Evolutionary conservation across 2,797 vertebrate genomes (phyloP), one percentile per base, ranked within the genome.

Genomic region (Pogonophryne albipinna): DNA sequence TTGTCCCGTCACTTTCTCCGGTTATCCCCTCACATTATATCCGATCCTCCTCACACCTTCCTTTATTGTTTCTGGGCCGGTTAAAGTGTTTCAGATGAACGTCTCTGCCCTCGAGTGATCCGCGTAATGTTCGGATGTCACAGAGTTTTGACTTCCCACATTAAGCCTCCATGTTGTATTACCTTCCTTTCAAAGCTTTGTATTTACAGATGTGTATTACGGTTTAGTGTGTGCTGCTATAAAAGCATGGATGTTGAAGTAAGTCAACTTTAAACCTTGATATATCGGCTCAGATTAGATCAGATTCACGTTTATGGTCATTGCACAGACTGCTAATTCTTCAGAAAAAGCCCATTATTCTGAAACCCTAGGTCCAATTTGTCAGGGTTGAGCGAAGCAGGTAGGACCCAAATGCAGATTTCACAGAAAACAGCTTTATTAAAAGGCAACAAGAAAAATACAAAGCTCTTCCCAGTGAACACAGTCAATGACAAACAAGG

Each of bases 61-160:
- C 20, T 47, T 73, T 74, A 80, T 53, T 53, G 53, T 57, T 31
- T 20, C 45, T 19, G 44, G n/a, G 38, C 41, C 51, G 19, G 47
- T 71, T 68, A 62, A 66, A 66, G 17, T 53, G 58, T 66, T 77
- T 77, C 38, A 50, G 49, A 77, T 80, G 17, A 74, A 65, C 0
- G 1, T 45, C 61, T 46, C 78, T 4, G 16, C 38, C 62, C 63
- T 51, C 50, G 7, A 47, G 66, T 41, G 31, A 23, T 71, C 59
- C 7, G 1, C 1, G 7, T 59, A 49, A 74, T 41, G 41, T 44
- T 31, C 20, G 50, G 42, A 56, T 58, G 34, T 71, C 45, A 64
- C 15, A 15, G 42, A 38, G 14, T 45, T 19, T 38, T 13, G 50
- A 71, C 57, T 61, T 52, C n/a, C 16, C 44, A 14, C 7, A 66